A percentile compares a stretch with the other conserved stretches of the same genome.
These are phyloP conservation scores for Cataglyphis altisquamis DNA, from an alignment of 2,888 invertebrate species.

Conservation along the genomic window DNA sequence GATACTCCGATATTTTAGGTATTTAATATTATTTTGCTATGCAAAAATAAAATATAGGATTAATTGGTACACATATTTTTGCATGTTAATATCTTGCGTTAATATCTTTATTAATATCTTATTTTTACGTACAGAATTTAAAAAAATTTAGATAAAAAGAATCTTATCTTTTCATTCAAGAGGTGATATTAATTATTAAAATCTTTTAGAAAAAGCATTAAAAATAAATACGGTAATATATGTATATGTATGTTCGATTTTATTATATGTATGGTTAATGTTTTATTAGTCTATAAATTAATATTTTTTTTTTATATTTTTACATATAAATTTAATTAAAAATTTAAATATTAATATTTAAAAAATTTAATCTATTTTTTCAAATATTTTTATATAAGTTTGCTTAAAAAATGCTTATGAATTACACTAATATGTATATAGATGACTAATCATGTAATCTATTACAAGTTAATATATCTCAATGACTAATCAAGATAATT, in stretches of 20 bases:
- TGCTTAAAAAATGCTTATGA: neutral
- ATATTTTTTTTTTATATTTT: neutral
- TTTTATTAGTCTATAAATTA: neutral
- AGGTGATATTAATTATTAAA: neutral
- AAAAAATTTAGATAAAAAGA: neutral
- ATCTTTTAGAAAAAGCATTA: neutral
- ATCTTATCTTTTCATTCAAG: neutral
- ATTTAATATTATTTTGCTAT: neutral
- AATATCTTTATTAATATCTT: neutral
- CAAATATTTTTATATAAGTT: neutral
- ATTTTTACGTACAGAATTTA: neutral
- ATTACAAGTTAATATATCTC: constrained; percentile 9
- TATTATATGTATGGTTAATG: neutral
- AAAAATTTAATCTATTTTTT: neutral
- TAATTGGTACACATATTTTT: neutral
- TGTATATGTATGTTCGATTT: neutral
- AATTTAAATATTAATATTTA: too few species aligned
- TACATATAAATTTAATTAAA: neutral
- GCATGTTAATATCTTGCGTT: neutral
- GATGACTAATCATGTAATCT: neutral
- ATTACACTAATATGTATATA: neutral
- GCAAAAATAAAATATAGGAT: neutral
- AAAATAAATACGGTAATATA: neutral
- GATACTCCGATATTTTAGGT: neutral
- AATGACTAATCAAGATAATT: constrained; percentile 1